A percentile compares a stretch with the other conserved stretches of the same genome.
These are phyloP conservation scores for Bucorvus abyssinicus DNA, from an alignment of 2,797 vertebrate species.

Conservation along the genomic window DNA sequence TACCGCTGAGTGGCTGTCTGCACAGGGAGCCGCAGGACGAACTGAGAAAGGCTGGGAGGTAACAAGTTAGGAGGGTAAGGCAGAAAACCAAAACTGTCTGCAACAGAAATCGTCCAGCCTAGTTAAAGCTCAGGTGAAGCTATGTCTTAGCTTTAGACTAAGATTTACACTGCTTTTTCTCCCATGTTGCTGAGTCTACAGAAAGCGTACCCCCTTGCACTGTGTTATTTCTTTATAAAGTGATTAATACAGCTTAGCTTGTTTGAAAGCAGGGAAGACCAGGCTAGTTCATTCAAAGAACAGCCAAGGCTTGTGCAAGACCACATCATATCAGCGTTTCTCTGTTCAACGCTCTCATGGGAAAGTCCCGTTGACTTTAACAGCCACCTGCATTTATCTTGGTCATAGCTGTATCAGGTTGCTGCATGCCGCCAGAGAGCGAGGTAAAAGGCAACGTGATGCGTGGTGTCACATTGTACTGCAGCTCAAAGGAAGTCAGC, in stretches of 20 bases:
- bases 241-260: background rate
- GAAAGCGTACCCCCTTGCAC: background rate
- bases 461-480: conserved; percentile 31
- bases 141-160: background rate
- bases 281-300: background rate
- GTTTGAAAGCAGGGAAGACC: background rate
- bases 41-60: background rate
- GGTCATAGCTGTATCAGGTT: background rate
- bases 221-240: background rate
- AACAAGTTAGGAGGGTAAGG: background rate
- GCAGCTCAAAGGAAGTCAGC: conserved; percentile 9
- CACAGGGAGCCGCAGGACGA: background rate
- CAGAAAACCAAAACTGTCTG: background rate
- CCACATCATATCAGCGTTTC: background rate
- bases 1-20: background rate
- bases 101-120: background rate
- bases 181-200: background rate
- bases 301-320: background rate
- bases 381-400: background rate
- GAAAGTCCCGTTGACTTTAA: background rate
- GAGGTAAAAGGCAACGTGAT: background rate
- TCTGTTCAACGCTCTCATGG: background rate
- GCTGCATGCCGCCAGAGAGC: background rate
- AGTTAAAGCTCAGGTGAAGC: background rate
- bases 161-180: background rate